phyloP scores from a whole-genome alignment of 1,140 invertebrate genomes.

The Ditylenchus dipsaci region DNA sequence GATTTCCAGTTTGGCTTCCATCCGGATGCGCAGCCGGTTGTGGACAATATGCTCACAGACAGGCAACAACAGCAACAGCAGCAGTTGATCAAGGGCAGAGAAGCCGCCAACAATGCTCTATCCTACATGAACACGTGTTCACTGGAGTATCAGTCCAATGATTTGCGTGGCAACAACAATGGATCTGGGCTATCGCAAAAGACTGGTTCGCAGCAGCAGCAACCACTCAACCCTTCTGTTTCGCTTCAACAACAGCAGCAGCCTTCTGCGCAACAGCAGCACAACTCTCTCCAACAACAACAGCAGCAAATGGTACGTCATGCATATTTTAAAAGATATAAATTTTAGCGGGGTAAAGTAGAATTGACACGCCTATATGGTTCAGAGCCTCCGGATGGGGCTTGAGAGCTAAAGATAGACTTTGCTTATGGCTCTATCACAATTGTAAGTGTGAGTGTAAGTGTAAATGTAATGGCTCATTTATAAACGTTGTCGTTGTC shows the following conservation, averaged over 20 bases:
- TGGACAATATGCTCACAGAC: neutral
- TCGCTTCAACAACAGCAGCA: neutral
- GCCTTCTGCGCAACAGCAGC: neutral
- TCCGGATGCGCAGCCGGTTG: neutral
- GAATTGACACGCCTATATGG: too few relatives aligned
- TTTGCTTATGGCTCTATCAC: too few relatives aligned
- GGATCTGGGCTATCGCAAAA: neutral
- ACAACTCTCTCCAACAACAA: slow-evolving; percentile 4
- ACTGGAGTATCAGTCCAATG: slow-evolving; percentile 3
- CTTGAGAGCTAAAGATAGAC: too few relatives aligned
- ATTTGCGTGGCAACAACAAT: slow-evolving; percentile 2
- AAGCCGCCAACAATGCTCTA: neutral
- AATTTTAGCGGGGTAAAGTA: too few relatives aligned
- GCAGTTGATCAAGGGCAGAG: neutral
- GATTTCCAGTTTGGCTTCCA: slow-evolving; percentile 12
- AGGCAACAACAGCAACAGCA: slow-evolving; percentile 1
- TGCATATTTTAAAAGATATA: too few relatives aligned
- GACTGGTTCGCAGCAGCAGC: neutral
- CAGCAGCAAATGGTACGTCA: slow-evolving; percentile 1
- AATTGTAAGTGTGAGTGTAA: too few relatives aligned
- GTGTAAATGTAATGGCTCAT: too few relatives aligned
- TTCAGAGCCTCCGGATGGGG: too few relatives aligned
- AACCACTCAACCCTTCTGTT: neutral
- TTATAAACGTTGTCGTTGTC: too few relatives aligned
- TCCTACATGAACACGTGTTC: slow-evolving; percentile 7